Percentiles rank a stretch among this genome's conserved stretches.
phyloP scores from a whole-genome alignment of 2,797 vertebrate genomes.

The Hypotaenidia okinawae region DNA sequence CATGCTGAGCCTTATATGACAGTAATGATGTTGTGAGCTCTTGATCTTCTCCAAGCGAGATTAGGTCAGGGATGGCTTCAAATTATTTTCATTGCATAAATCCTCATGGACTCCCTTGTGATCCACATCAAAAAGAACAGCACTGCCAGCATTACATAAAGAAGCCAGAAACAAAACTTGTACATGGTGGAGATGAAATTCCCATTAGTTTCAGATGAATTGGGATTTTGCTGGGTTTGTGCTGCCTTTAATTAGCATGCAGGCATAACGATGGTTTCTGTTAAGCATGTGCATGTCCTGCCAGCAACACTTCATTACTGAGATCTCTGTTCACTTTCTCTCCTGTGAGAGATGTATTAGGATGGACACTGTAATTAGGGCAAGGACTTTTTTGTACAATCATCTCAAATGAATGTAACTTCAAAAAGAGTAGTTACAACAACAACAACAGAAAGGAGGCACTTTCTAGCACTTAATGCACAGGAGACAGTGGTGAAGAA shows the following conservation, averaged over 20 bases:
- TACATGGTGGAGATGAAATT: neutral
- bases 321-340: neutral
- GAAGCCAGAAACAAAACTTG: neutral
- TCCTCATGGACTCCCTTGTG: neutral
- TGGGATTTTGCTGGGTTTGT: neutral
- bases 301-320: neutral
- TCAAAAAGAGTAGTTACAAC: neutral
- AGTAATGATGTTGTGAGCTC: neutral
- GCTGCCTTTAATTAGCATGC: constrained; percentile 20
- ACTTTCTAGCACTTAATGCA: neutral
- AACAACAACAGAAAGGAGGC: neutral
- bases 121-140: constrained; percentile 8
- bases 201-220: neutral
- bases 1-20: neutral
- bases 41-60: constrained; percentile 3
- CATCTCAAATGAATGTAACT: neutral
- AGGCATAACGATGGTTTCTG: neutral
- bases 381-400: neutral
- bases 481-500: neutral
- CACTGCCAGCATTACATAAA: neutral
- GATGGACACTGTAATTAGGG: constrained; percentile 8
- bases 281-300: neutral
- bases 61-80: neutral
- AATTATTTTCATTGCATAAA: constrained; percentile 5
- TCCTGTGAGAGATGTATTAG: neutral